These are phyloP conservation scores for Papilio helenus DNA, from an alignment of 1,140 invertebrate genomes.

Conservation along the genomic window DNA sequence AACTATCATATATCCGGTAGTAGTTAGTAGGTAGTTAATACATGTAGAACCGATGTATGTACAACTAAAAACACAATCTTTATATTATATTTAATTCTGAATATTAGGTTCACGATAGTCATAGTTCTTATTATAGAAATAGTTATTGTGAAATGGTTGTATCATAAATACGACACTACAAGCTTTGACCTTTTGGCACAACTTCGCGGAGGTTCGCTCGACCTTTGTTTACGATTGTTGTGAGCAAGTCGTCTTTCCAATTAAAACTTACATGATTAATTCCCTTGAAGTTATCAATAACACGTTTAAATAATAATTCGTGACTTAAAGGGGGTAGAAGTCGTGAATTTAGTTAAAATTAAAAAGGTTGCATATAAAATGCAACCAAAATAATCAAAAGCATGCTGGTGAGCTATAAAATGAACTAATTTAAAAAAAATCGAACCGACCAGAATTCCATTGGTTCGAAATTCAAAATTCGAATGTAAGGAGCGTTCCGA, in stretches of 20 bases:
- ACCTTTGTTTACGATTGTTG: conserved; percentile 13
- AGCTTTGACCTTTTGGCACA: background rate
- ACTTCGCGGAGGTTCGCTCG: background rate
- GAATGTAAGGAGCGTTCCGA: conserved; percentile 29
- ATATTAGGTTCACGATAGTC: background rate
- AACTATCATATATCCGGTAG: background rate
- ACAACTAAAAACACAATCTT: no score
- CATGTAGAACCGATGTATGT: no score
- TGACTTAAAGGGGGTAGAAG: background rate
- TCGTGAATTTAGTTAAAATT: no score
- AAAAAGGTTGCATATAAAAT: no score
- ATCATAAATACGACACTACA: background rate
- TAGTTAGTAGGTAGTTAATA: no score
- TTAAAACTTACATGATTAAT: conserved; percentile 21
- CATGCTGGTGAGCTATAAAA: background rate
- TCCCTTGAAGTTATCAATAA: background rate
- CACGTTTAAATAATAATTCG: background rate
- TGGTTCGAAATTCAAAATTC: conserved; percentile 25
- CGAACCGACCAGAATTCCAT: conserved; percentile 9
- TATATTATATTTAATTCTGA: background rate
- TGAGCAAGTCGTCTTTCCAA: conserved; percentile 1
- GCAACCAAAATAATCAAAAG: conserved; percentile 3
- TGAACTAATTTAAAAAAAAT: conserved; percentile 28
- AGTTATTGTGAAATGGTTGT: background rate
- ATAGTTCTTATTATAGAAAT: conserved; percentile 2